Evolutionary conservation across 2,888 invertebrate species (phyloP), one percentile per base, ranked within the genome.

Genomic region (Pristionchus mayeri): DNA sequence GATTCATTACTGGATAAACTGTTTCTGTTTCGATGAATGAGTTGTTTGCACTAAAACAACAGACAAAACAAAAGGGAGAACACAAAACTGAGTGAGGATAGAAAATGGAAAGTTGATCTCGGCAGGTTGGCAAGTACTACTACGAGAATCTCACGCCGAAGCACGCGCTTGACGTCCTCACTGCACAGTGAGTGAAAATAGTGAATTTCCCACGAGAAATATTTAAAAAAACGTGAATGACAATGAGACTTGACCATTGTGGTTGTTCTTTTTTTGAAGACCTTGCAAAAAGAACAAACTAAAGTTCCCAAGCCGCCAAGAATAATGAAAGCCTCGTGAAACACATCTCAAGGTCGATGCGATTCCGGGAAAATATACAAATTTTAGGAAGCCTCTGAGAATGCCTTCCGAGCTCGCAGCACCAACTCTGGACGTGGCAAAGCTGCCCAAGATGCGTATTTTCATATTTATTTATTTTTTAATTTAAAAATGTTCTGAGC

Each of bases 151-250:
- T 78, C 16, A 78, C 78, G 3, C 78, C 78, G 78, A 18, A 78
- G 78, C 78, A 78, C 34, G 78, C 78, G 30, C 78, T 78, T 30
- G 78, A 78, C n/a, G 52, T 78, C n/a, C 16, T 78, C 7, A 78
- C 78, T 11, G 50, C 52, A 4, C 50, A 78, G 78, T 78, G 30
- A 78, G 78, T 78, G n/a, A n/a, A n/a, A n/a, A n/a, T n/a, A n/a
- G n/a, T n/a, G n/a, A n/a, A n/a, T n/a, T n/a, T n/a, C n/a, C n/a
- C n/a, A n/a, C n/a, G n/a, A n/a, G n/a, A n/a, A n/a, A n/a, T n/a
- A n/a, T n/a, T n/a, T n/a, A n/a, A n/a, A n/a, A n/a, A n/a, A n/a
- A n/a, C n/a, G n/a, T n/a, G n/a, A n/a, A n/a, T n/a, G n/a, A n/a
- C n/a, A n/a, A n/a, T n/a, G n/a, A n/a, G n/a, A n/a, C n/a, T n/a